Evolutionary conservation across 2,888 invertebrate species (phyloP), one percentile per base, ranked within the genome.

Genomic region (Caenorhabditis angaria): DNA sequence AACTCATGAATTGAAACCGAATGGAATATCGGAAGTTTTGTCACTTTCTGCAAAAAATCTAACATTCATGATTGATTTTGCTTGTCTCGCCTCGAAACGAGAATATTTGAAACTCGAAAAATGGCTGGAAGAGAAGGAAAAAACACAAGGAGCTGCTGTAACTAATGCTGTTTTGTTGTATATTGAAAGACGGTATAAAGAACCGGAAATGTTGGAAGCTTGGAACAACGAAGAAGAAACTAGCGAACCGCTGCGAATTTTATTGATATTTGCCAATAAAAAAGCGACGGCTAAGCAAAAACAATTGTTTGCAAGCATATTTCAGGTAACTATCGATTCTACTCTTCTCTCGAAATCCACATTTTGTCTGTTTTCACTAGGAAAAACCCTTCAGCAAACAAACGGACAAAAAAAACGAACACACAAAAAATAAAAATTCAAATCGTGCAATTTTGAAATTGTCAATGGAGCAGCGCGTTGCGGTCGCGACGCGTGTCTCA

Each of bases 31-130:
- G 0, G 91, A 94, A 87, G 90, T 99, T 62, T 90, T 99, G 54
- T 96, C 95, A 88, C 93, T 93, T 0, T 93, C 94, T 1, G 68
- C 32, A 80, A 93, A 70, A 57, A 47, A 94, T 0, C 94, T 94
- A 88, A 92, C 93, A 24, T 99, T 99, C 89, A 94, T 96, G 50
- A 96, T 99, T 80, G 99, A 99, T 89, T 90, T 99, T 83, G 97
- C 99, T 0, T 99, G 97, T 88, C 90, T 99, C 74, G 99, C 99
- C 0, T 97, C 97, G 0, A 90, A 97, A 61, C 91, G 97, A 66
- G 99, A 97, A 88, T 99, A 97, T 88, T 91, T 99, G 14, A 99
- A 99, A 88, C 90, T 99, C 24, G 99, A 99, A 88, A 99, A 99
- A 88, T 99, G 99, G 97, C 90, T 99, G 14, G 92, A 94, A 0